phyloP scores from a whole-genome alignment of 2,888 invertebrate genomes.

The Gandaritis pyraliata region DNA sequence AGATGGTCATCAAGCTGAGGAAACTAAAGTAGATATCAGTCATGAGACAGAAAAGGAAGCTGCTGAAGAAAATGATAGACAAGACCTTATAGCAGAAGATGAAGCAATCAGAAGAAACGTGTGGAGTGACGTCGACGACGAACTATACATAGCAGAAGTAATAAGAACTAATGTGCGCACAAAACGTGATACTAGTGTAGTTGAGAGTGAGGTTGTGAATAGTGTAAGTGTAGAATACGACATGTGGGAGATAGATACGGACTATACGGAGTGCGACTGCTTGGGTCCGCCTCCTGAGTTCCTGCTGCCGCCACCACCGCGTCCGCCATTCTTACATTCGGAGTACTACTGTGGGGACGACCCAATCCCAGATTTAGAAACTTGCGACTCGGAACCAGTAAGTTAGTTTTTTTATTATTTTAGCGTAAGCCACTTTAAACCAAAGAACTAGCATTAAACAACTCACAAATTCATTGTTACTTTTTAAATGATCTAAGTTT shows the following conservation, averaged over 20 bases:
- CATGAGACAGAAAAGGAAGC: constrained; percentile 40
- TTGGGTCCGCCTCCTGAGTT: constrained; percentile 90
- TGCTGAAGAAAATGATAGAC: constrained; percentile 45
- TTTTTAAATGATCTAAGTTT: too few species aligned
- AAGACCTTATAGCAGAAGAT: constrained; percentile 69
- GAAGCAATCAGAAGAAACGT: constrained; percentile 75
- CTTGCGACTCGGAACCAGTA: constrained; percentile 91
- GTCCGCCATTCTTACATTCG: constrained; percentile 88
- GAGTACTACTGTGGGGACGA: constrained; percentile 89
- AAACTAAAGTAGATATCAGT: constrained; percentile 24
- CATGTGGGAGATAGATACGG: constrained; percentile 90
- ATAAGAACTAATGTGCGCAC: constrained; percentile 78
- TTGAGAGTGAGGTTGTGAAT: constrained; percentile 83
- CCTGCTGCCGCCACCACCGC: constrained; percentile 89
- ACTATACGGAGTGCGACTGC: constrained; percentile 90
- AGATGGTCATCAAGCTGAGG: constrained; percentile 49
- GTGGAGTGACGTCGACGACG: constrained; percentile 80
- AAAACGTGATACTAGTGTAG: constrained; percentile 80
- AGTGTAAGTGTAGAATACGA: constrained; percentile 84
- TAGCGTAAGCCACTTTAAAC: too few species aligned
- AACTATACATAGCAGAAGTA: constrained; percentile 80
- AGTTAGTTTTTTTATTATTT: constrained; percentile 62
- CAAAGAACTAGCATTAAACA: too few species aligned
- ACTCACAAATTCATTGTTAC: too few species aligned
- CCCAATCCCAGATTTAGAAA: constrained; percentile 88